Percentiles rank a stretch among this genome's conserved stretches.
These are phyloP conservation scores for Phyllostomus discolor DNA, from an alignment of 2,113 vertebrate species.

Conservation along the genomic window DNA sequence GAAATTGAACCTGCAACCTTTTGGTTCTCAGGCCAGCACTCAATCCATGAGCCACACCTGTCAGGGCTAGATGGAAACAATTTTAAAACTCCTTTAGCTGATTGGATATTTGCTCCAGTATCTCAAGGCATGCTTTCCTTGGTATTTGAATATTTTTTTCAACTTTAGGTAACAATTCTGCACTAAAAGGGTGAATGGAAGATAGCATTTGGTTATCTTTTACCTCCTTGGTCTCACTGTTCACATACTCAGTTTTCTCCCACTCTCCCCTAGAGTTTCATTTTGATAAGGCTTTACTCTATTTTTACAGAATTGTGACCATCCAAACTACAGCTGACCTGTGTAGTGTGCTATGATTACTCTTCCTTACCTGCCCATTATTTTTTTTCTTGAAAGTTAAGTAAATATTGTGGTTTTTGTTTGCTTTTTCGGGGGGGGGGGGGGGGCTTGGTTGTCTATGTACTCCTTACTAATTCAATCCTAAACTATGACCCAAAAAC, in stretches of 20 bases:
- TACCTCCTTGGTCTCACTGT: not conserved
- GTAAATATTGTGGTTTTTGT: not conserved
- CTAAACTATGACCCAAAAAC: not conserved
- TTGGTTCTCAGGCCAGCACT: too few species aligned
- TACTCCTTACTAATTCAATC: not conserved
- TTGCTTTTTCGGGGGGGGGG: not conserved
- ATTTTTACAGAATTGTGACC: too few species aligned
- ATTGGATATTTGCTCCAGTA: not conserved
- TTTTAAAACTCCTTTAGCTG: not conserved
- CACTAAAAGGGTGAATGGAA: not conserved
- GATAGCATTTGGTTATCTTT: not conserved
- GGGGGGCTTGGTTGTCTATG: not conserved
- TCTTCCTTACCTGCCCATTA: not conserved
- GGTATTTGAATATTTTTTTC: not conserved
- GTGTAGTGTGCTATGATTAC: not conserved
- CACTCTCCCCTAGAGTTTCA: not conserved
- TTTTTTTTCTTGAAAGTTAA: not conserved
- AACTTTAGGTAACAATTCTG: not conserved
- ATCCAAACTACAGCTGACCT: not conserved
- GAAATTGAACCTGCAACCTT: too few species aligned
- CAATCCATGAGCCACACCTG: too few species aligned
- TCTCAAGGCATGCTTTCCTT: not conserved
- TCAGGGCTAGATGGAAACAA: not conserved
- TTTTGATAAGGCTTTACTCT: not conserved
- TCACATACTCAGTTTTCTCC: not conserved